Conservation (phyloP, 2,113 vertebrate species). For the Bucco capensis region DNA sequence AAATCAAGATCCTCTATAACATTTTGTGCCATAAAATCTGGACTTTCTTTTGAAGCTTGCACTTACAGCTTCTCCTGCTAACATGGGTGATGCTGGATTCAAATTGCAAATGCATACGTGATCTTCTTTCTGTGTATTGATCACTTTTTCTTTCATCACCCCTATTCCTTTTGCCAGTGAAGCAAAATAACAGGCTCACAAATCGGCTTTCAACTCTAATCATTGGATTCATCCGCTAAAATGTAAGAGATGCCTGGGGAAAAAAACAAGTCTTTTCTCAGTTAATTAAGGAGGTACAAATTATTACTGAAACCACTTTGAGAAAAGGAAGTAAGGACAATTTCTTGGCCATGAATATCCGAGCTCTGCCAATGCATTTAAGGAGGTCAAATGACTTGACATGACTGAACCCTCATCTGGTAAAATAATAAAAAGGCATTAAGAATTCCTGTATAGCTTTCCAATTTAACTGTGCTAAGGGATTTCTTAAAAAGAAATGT, state of each 20-base stretch:
- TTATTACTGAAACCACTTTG: background rate
- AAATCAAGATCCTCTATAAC: background rate
- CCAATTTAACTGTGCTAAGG: background rate
- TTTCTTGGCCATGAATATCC: background rate
- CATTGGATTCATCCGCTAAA: background rate
- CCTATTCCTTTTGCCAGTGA: background rate
- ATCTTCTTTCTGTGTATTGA: background rate
- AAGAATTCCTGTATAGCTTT: background rate
- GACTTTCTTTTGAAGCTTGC: background rate
- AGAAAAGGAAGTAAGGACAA: constrained; percentile 8
- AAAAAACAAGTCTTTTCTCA: background rate
- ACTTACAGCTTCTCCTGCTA: background rate
- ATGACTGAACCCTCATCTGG: constrained; percentile 32
- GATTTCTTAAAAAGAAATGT: constrained; percentile 23
- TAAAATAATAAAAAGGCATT: constrained; percentile 29
- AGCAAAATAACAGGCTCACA: background rate
- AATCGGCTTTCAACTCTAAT: background rate
- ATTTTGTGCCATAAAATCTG: background rate
- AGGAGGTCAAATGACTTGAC: constrained; percentile 52
- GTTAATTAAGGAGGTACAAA: background rate
- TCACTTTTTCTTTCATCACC: background rate
- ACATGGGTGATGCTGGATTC: background rate
- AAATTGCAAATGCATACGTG: background rate
- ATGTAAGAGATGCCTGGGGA: background rate
- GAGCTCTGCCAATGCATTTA: constrained; percentile 40